Conservation (phyloP, 2,888 invertebrate genomes). For the Corbicula japonica region DNA sequence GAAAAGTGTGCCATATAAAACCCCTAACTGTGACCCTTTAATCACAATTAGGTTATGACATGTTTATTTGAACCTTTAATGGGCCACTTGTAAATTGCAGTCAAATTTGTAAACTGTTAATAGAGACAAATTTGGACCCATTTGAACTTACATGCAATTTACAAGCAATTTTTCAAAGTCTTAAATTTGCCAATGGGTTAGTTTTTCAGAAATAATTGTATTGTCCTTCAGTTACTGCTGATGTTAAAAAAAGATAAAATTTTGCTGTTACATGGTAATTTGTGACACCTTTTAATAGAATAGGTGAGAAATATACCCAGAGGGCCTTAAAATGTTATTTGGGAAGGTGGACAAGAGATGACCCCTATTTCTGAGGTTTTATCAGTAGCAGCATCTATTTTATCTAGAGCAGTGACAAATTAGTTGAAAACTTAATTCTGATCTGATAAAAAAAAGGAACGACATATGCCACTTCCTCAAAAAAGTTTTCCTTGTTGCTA, state of each 20-base stretch:
- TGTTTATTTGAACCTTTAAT: constrained; percentile 38
- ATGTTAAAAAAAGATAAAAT: constrained; percentile 10
- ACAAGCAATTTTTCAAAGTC: neutral
- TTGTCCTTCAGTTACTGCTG: constrained; percentile 1
- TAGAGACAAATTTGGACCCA: constrained; percentile 30
- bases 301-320: constrained; percentile 31
- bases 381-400: constrained; percentile 31
- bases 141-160: neutral
- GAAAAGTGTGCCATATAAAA: constrained; percentile 1
- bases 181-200: neutral
- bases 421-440: constrained; percentile 29
- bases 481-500: too few relatives aligned
- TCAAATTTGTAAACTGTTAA: constrained; percentile 34
- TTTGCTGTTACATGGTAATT: constrained; percentile 19
- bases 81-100: constrained; percentile 17
- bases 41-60: constrained; percentile 33
- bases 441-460: constrained; percentile 11
- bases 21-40: constrained; percentile 5
- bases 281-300: constrained; percentile 27
- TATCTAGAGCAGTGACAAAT: constrained; percentile 47
- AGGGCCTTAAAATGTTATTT: constrained; percentile 23
- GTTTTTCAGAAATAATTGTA: constrained; percentile 3
- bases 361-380: constrained; percentile 11
- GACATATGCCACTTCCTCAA: constrained; percentile 20
- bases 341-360: constrained; percentile 1